Evolutionary conservation across 2,888 invertebrate genomes (phyloP).

Genomic region (Amiota minor): DNA sequence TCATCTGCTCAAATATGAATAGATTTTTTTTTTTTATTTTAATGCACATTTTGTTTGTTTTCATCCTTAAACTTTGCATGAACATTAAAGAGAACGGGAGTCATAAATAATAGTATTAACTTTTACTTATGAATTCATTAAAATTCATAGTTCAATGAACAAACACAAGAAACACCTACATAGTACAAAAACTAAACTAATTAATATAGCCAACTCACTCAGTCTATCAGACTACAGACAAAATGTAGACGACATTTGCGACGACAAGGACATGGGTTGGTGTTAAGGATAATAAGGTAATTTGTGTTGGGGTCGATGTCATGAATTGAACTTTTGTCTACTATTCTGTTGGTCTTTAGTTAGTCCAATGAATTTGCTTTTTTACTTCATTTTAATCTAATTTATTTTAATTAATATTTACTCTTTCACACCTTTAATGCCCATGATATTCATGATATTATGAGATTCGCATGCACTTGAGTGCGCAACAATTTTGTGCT

Average conservation of each 20-base stretch:
- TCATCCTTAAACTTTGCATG: not conserved
- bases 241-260: not conserved
- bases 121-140: constrained; percentile 60
- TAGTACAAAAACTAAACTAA: constrained; percentile 55
- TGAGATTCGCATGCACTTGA: not conserved
- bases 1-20: constrained; percentile 19
- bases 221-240: not conserved
- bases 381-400: constrained; percentile 41
- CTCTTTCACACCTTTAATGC: constrained; percentile 58
- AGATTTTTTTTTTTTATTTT: constrained; percentile 40
- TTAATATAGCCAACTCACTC: constrained; percentile 28
- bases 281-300: not conserved
- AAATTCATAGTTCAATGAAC: constrained; percentile 58
- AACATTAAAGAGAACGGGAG: not conserved
- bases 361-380: constrained; percentile 10
- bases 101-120: constrained; percentile 32
- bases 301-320: constrained; percentile 23
- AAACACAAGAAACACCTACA: constrained; percentile 14
- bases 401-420: constrained; percentile 66
- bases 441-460: not conserved
- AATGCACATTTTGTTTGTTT: constrained; percentile 6
- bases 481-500: not conserved
- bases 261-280: too few species aligned
- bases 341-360: constrained; percentile 48
- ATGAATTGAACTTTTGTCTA: constrained; percentile 23